Evolutionary conservation across 2,113 vertebrate genomes (phyloP), one percentile per base, ranked within the genome.

Genomic region (Stegastes partitus): DNA sequence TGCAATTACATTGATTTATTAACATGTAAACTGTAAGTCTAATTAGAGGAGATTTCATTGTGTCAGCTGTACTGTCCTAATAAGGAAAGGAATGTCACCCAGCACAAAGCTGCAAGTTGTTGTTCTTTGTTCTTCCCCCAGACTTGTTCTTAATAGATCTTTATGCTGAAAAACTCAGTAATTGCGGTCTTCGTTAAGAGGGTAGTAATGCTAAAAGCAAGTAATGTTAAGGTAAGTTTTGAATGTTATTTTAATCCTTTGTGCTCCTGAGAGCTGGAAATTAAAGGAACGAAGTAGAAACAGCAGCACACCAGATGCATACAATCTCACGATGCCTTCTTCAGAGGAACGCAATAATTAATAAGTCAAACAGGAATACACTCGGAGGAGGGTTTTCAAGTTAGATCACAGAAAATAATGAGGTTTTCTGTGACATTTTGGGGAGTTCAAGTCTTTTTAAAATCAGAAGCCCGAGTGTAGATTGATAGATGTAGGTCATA

Each of bases 101-200:
- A 90, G 44, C 19, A 68, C 66, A 78, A 42, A 81, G 67, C 47
- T 54, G 25, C 21, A 70, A 44, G 64, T 89, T 85, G 63, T 77
- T 90, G 63, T 55, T 56, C n/a, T 81, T 88, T 82, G 64, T 82
- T 90, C 55, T 70, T 62, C 42, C 18, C 22, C 23, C 18, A 72
- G 59, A 80, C 51, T 82, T 81, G 63, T 57, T 81, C 19, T 42
- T 50, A 86, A 74, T 50, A 59, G 49, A 54, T 89, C 62, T 81
- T 85, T 83, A 70, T 28, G 39, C 28, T 72, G 75, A 74, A 85
- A 89, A 83, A 72, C 58, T 78, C 63, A 51, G 31, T 74, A 78
- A n/a, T 50, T 50, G 47, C 16, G n/a, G 47, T 21, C 16, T 21
- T 50, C 5, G 18, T 50, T 15, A n/a, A 50, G 39, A 14, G 39